These are phyloP conservation scores for Macropodus opercularis DNA, from an alignment of 2,797 vertebrate species.

Conservation along the genomic window DNA sequence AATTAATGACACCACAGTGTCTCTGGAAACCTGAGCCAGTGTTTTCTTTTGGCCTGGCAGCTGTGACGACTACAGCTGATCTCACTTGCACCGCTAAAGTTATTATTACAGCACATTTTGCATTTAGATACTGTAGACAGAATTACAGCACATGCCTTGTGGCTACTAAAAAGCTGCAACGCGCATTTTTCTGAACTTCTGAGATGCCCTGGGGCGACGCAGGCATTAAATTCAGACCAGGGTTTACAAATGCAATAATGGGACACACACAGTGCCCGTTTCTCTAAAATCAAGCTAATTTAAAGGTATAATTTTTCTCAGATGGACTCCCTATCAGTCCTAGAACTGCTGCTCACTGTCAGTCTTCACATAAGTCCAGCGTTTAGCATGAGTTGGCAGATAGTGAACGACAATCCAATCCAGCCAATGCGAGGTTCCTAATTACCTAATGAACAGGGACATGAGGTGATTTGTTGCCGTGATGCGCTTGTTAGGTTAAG, in stretches of 20 bases:
- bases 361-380: constrained; percentile 65
- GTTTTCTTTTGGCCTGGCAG: constrained; percentile 45
- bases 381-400: constrained; percentile 61
- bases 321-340: constrained; percentile 48
- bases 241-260: no score
- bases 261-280: no score
- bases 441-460: constrained; percentile 85
- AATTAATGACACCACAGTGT: constrained; percentile 42
- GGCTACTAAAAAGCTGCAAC: constrained; percentile 14
- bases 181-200: background rate
- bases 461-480: constrained; percentile 84
- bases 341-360: constrained; percentile 33
- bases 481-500: constrained; percentile 85
- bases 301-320: constrained; percentile 46
- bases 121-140: constrained; percentile 55
- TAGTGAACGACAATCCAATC: constrained; percentile 79
- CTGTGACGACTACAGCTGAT: constrained; percentile 41
- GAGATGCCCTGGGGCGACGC: constrained; percentile 18
- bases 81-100: constrained; percentile 42
- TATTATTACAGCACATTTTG: constrained; percentile 60
- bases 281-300: constrained; percentile 42
- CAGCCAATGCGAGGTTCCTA: constrained; percentile 79
- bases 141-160: constrained; percentile 29
- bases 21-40: constrained; percentile 59
- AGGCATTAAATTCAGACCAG: constrained; percentile 21